These are phyloP conservation scores for Peromyscus polionotus DNA, from an alignment of 2,113 vertebrate species.

Conservation along the genomic window DNA sequence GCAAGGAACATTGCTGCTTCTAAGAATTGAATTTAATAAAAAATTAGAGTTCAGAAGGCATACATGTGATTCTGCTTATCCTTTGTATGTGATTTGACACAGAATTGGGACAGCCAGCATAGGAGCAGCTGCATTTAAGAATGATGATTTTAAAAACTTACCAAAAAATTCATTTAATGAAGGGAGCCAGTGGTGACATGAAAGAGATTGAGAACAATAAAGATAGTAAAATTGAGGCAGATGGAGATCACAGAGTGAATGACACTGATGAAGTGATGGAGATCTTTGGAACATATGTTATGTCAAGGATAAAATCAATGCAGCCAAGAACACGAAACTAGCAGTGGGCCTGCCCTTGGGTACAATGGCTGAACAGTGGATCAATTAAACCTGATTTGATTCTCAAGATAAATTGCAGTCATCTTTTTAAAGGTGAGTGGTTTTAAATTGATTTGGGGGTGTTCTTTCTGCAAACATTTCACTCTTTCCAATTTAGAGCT, in stretches of 20 bases:
- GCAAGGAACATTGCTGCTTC: not conserved
- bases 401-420: not conserved
- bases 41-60: not conserved
- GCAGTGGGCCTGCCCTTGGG: not conserved
- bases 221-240: not conserved
- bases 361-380: not conserved
- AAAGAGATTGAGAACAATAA: slow-evolving; percentile 32
- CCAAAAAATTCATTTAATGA: slow-evolving; percentile 12
- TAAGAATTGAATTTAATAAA: not conserved
- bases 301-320: slow-evolving; percentile 24
- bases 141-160: not conserved
- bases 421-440: not conserved
- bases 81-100: not conserved
- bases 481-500: not conserved
- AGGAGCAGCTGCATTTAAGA: not conserved
- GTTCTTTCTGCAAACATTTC: not conserved
- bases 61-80: not conserved
- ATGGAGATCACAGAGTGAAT: not conserved
- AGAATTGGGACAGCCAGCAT: not conserved
- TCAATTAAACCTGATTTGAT: not conserved
- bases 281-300: not conserved
- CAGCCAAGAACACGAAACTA: not conserved
- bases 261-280: not conserved
- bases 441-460: not conserved
- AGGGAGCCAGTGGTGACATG: not conserved